Evolutionary conservation across 2,888 invertebrate species (phyloP), one percentile per base, ranked within the genome.

Genomic region (Enchytraeus crypticus): DNA sequence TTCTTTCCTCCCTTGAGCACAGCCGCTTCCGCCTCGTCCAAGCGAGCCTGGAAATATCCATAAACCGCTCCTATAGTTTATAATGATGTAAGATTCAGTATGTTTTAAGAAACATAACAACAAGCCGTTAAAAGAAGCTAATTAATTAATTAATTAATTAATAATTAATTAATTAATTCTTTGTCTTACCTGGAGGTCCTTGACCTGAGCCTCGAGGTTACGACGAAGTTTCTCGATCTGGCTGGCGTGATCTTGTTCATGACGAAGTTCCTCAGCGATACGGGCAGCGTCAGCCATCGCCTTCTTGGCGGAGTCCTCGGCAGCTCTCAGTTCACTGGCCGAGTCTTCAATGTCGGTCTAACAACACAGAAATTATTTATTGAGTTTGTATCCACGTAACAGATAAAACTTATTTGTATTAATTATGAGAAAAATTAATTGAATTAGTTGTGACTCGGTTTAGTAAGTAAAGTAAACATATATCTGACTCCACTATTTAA

Each of bases 1-100:
- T 95, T 95, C 87, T 96, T 96, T 82, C 97, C 96, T 81, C 96
- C 93, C 85, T 96, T 96, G 75, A 96, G 88, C 62, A 96, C 96
- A 80, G 93, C 93, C 76, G 88, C 90, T 83, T 92, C 96, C 73
- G 95, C 93, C 81, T 95, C 95, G 79, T 96, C 95, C 76, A 96
- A 84, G 78, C 97, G 88, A 76, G 92, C 88, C 65, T 77, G n/a
- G n/a, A n/a, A n/a, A n/a, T n/a, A n/a, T n/a, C n/a, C n/a, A n/a
- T n/a, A n/a, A n/a, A n/a, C n/a, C n/a, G n/a, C n/a, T n/a, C n/a
- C n/a, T n/a, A n/a, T n/a, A n/a, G n/a, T n/a, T n/a, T n/a, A n/a
- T n/a, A n/a, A n/a, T n/a, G n/a, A n/a, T n/a, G n/a, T n/a, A n/a
- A n/a, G n/a, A n/a, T n/a, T n/a, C n/a, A n/a, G n/a, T n/a, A n/a